Conservation (phyloP, 92 coral and sea anemone species). For the Isaurus tuberculatus region DNA sequence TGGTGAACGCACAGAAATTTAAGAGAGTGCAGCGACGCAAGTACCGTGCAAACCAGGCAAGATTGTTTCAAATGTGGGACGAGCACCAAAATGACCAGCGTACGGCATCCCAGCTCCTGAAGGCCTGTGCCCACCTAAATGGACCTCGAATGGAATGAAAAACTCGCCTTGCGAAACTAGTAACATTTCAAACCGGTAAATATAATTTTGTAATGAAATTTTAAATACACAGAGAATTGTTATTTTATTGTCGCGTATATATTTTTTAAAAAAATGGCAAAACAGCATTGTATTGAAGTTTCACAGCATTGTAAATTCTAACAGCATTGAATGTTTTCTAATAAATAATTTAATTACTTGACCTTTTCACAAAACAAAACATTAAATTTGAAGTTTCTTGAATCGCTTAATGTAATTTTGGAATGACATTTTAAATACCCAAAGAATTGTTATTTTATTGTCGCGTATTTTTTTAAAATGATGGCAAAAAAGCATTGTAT, state of each 20-base stretch:
- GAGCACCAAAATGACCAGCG: neutral
- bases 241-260: neutral
- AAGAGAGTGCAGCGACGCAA: neutral
- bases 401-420: no score
- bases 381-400: no score
- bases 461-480: neutral
- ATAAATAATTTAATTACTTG: neutral
- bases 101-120: neutral
- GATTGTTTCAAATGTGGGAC: neutral
- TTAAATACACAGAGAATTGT: neutral
- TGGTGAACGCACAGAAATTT: neutral
- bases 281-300: neutral
- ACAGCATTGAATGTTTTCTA: neutral
- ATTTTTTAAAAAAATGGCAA: neutral
- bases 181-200: neutral
- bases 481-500: neutral
- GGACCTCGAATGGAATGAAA: neutral
- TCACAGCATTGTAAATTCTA: neutral
- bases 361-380: no score
- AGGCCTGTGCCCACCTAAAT: neutral
- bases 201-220: neutral
- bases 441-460: neutral
- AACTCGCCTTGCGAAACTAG: neutral
- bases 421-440: neutral
- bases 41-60: neutral